Percentiles rank a stretch among this genome's conserved stretches.
phyloP scores from a whole-genome alignment of 2,113 vertebrate genomes.

The Callaeas wilsoni region DNA sequence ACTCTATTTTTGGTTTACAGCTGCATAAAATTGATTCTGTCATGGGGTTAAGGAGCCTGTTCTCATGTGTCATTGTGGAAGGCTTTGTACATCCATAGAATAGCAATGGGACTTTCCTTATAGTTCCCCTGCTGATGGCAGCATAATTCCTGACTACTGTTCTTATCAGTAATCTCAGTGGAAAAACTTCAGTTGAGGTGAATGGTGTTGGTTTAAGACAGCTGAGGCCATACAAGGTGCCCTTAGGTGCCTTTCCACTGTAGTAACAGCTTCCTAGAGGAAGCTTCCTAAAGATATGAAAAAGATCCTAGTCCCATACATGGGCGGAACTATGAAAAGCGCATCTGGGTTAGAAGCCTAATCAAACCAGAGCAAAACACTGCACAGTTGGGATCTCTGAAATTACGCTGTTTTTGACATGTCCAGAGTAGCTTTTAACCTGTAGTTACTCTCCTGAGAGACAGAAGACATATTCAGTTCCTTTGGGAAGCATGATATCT shows the following conservation, averaged over 20 bases:
- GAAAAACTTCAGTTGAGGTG: background rate
- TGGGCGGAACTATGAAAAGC: background rate
- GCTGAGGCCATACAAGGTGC: background rate
- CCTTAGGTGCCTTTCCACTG: background rate
- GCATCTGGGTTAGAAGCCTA: background rate
- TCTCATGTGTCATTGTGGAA: slow-evolving; percentile 20
- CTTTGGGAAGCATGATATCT: background rate
- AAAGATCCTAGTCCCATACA: background rate
- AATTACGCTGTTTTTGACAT: background rate
- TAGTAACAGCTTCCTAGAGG: background rate
- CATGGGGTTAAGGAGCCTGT: slow-evolving; percentile 1
- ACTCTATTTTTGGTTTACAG: slow-evolving; percentile 44
- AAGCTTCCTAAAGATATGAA: background rate
- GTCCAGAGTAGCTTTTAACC: background rate
- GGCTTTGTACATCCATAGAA: background rate
- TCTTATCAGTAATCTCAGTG: slow-evolving; percentile 41
- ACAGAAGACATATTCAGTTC: background rate
- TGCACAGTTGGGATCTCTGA: background rate
- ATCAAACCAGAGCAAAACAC: background rate
- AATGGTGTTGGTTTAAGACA: slow-evolving; percentile 13
- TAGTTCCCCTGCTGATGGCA: background rate
- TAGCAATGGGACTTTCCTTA: background rate
- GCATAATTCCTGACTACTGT: slow-evolving; percentile 5
- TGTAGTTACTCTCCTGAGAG: background rate
- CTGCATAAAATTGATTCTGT: slow-evolving; percentile 48